Percentiles rank a stretch among this genome's conserved stretches.
These are phyloP conservation scores for Pentalonia nigronervosa DNA, from an alignment of 1,140 invertebrate genomes.

Conservation along the genomic window DNA sequence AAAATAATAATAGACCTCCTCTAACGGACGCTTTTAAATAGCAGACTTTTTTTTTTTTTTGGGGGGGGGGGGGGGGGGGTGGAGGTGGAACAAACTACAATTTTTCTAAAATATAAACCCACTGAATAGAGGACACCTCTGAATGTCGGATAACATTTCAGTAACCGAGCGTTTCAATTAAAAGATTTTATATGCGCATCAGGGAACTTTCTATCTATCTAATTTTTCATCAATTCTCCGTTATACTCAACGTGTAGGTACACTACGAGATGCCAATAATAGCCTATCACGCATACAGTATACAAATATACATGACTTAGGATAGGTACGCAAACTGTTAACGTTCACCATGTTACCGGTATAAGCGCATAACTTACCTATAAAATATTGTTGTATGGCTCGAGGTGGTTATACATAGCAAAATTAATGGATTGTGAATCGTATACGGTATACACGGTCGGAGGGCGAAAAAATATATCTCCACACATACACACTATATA, in stretches of 20 bases:
- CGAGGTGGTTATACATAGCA: background rate
- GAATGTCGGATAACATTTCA: too few relatives aligned
- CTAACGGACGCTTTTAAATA: too few relatives aligned
- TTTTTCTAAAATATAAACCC: too few relatives aligned
- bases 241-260: background rate
- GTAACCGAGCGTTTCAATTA: too few relatives aligned
- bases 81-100: too few relatives aligned
- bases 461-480: background rate
- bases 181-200: too few relatives aligned
- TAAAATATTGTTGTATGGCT: background rate
- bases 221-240: background rate
- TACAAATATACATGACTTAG: background rate
- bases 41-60: too few relatives aligned
- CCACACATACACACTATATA: background rate
- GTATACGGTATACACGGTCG: background rate
- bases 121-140: too few relatives aligned
- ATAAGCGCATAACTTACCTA: background rate
- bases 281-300: too few relatives aligned
- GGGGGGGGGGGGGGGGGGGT: too few relatives aligned
- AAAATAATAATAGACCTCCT: background rate
- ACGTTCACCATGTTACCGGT: background rate
- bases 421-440: constrained; percentile 9
- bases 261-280: background rate
- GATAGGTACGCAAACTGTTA: background rate
- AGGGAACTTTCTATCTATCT: too few relatives aligned